Conservation (phyloP, 2,888 invertebrate species). For the Hypomecis punctinalis region DNA sequence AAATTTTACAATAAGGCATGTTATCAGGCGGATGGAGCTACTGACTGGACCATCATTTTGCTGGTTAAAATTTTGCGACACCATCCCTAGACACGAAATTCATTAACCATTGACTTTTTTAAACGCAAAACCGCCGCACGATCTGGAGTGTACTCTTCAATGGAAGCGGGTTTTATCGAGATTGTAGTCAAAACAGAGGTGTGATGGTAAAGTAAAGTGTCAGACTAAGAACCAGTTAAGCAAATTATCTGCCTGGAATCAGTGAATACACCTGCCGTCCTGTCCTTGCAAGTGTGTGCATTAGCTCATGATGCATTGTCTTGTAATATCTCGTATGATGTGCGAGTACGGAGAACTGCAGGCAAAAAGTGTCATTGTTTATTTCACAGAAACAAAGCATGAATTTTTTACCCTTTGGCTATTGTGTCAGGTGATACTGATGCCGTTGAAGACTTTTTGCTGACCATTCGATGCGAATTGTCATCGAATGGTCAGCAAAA, state of each 20-base stretch:
- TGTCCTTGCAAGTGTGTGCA: slow-evolving; percentile 53
- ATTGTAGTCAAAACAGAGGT: slow-evolving; percentile 10
- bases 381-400: slow-evolving; percentile 5
- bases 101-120: slow-evolving; percentile 14
- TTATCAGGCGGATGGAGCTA: slow-evolving; percentile 71
- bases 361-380: slow-evolving; percentile 16
- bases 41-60: slow-evolving; percentile 52
- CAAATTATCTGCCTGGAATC: slow-evolving; percentile 80
- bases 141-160: not conserved
- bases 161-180: slow-evolving; percentile 1
- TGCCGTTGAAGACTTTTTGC: not conserved
- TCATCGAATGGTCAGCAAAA: too few relatives aligned
- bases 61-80: slow-evolving; percentile 2
- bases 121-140: not conserved
- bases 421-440: not conserved
- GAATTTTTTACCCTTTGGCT: slow-evolving; percentile 3
- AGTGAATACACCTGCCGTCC: slow-evolving; percentile 74
- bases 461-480: not conserved
- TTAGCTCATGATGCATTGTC: slow-evolving; percentile 22
- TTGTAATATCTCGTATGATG: slow-evolving; percentile 16
- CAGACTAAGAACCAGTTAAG: slow-evolving; percentile 77
- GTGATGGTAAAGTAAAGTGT: slow-evolving; percentile 56
- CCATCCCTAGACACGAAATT: not conserved
- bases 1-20: slow-evolving; percentile 64
- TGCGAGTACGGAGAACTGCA: slow-evolving; percentile 11